These are phyloP conservation scores for Sphenopsis melanotis DNA, from an alignment of 2,797 vertebrate species.

Conservation along the genomic window DNA sequence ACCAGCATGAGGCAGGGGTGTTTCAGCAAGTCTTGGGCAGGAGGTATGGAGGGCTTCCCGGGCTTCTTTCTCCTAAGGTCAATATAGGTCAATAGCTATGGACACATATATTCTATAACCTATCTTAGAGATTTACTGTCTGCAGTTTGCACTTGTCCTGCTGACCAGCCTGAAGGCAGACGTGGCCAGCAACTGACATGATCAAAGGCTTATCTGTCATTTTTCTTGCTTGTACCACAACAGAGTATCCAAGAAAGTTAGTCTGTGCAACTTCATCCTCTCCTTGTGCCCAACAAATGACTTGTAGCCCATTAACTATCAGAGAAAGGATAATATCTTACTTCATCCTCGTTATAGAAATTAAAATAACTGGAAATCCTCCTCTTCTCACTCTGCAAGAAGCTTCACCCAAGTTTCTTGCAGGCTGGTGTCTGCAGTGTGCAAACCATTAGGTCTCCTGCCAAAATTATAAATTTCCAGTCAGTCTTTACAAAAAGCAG, in stretches of 20 bases:
- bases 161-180: background rate
- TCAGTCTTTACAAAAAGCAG: background rate
- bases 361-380: background rate
- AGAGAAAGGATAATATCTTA: background rate
- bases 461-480: background rate
- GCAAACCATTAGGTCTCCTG: background rate
- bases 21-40: background rate
- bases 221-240: background rate
- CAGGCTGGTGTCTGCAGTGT: background rate
- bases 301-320: background rate
- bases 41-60: background rate
- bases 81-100: background rate
- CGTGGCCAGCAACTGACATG: background rate
- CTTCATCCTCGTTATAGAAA: background rate
- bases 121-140: background rate
- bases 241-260: background rate
- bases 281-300: background rate
- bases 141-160: background rate
- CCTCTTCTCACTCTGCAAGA: background rate
- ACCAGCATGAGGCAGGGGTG: fast-evolving
- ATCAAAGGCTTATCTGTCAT: background rate
- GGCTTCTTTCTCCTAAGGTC: background rate
- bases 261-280: background rate
- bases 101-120: background rate
- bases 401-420: background rate